Percentiles rank a stretch among this genome's conserved stretches.
Evolutionary conservation across 2,888 invertebrate species (phyloP).

Genomic region (Ichneumon xanthorius): DNA sequence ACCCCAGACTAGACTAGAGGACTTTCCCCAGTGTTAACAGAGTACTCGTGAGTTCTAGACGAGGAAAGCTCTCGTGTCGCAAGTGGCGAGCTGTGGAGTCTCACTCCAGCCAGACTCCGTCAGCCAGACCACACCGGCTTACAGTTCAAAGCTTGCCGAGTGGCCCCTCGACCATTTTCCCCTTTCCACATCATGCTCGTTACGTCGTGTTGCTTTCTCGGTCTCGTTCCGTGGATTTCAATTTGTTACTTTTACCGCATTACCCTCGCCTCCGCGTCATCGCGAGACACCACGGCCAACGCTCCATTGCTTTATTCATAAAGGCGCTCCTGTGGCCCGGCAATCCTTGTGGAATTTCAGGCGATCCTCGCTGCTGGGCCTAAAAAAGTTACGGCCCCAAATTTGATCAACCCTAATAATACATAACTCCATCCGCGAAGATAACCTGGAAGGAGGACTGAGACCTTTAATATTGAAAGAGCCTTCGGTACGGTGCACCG

Average conservation of each 20-base stretch:
- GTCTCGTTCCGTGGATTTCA: conserved; percentile 53
- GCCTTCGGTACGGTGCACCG: not conserved
- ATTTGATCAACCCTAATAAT: not conserved
- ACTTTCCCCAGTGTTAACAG: conserved; percentile 71
- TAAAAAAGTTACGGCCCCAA: not conserved
- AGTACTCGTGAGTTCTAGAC: conserved; percentile 74
- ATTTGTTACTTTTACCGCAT: conserved; percentile 43
- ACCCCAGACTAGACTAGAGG: conserved; percentile 34
- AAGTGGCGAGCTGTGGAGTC: conserved; percentile 77
- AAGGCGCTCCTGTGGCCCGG: not conserved
- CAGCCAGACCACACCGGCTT: conserved; percentile 65
- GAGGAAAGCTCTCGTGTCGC: conserved; percentile 75
- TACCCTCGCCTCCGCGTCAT: not conserved
- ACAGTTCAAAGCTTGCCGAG: conserved; percentile 72
- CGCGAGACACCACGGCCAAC: not conserved
- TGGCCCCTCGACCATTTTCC: conserved; percentile 56
- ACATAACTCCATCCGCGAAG: not conserved
- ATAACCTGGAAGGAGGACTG: not conserved
- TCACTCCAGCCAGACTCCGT: conserved; percentile 70
- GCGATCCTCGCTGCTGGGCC: too few relatives aligned
- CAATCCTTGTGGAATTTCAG: not conserved
- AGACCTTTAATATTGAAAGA: not conserved
- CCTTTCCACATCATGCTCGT: conserved; percentile 69
- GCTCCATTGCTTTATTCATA: not conserved
- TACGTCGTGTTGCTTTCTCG: conserved; percentile 67